These are phyloP conservation scores for Bradypodion pumilum DNA, from an alignment of 2,797 vertebrate species.

Conservation along the genomic window DNA sequence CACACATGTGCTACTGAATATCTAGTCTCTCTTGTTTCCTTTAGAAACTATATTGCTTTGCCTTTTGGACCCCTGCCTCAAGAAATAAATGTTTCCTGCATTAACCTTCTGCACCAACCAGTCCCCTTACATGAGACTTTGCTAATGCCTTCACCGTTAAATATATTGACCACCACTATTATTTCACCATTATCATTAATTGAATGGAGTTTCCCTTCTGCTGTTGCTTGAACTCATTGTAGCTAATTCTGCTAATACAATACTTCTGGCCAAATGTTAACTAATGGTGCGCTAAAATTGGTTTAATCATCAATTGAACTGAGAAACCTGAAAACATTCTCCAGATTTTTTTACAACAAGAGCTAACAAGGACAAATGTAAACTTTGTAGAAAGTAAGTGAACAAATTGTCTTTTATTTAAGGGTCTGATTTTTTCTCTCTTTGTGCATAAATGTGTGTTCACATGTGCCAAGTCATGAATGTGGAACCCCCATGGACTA, in stretches of 20 bases:
- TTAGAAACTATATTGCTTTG: constrained; percentile 10
- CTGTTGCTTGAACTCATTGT: constrained; percentile 38
- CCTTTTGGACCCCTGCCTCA: not conserved
- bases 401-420: not conserved
- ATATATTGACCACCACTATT: constrained; percentile 40
- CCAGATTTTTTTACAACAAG: not conserved
- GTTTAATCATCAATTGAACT: constrained; percentile 36
- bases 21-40: not conserved
- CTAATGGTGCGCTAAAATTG: constrained; percentile 13
- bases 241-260: constrained; percentile 27
- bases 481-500: no score
- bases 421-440: not conserved
- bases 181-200: constrained; percentile 50
- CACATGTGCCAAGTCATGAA: no score
- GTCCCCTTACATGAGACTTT: constrained; percentile 6
- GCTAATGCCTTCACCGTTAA: constrained; percentile 36
- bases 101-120: constrained; percentile 37
- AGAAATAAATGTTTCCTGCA: constrained; percentile 38
- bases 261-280: constrained; percentile 44
- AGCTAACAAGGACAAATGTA: not conserved
- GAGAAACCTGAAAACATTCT: constrained; percentile 13
- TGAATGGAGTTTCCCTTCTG: constrained; percentile 41
- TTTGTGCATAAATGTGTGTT: not conserved
- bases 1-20: not conserved
- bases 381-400: not conserved